Base-by-base conservation (phyloP, 2,888 invertebrate species). In the Aspidapion aeneum region DNA sequence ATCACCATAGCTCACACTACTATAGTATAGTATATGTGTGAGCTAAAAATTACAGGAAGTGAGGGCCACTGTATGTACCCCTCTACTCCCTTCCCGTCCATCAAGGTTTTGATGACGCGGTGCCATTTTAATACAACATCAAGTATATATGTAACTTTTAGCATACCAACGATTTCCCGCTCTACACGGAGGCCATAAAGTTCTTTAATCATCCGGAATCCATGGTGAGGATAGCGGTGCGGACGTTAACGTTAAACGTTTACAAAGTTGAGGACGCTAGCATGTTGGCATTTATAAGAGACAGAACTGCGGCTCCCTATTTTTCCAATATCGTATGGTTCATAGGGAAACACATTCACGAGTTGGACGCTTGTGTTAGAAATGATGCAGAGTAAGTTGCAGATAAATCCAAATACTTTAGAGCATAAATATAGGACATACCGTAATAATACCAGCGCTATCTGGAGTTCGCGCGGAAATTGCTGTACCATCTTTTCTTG, bases 321-420 rank as follows among this genome's bases (percentile, higher is more conserved):
- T 98, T 99, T 79, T 96, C 96, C 71, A 98, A 99, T 82, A 86
- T 99, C 62, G 98, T 98, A 54, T 98, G 98, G 96, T 97, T 97
- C 76, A 97, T 99, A 75, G 98, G 98, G 60, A 97, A 95, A 82
- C 96, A 98, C 78, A 95, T 98, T 69, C 84, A 98, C 70, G 98
- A 99, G 78, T 82, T 99, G 70, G 96, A 99, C 79, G 87, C 89
- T 1, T 98, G 97, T 81, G 94, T 98, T 52, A 86, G 96, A 74
- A 94, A 94, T 75, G 96, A 97, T 82, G 93, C 94, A 66, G 96
- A 98, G 94, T 96, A 85, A 89, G 91, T 88, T 58, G n/a, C n/a
- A n/a, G n/a, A n/a, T n/a, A n/a, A n/a, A n/a, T n/a, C n/a, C n/a
- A n/a, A n/a, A n/a, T n/a, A n/a, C n/a, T n/a, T n/a, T n/a, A n/a